phyloP scores from a whole-genome alignment of 1,140 invertebrate species.

The Panulirus ornatus region DNA sequence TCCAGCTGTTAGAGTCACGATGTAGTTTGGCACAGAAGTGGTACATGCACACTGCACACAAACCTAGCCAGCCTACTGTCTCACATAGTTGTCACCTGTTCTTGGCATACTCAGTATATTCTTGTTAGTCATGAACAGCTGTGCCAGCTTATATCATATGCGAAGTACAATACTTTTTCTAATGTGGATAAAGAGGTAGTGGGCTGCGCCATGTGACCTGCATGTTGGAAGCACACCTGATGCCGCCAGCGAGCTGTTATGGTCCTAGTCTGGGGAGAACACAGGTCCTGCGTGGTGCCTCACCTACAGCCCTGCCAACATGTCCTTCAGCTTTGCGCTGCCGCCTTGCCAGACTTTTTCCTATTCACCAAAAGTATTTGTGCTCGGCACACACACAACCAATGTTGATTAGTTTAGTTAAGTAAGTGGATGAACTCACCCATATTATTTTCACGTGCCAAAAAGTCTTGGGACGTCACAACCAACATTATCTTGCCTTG shows the following conservation, averaged over 20 bases:
- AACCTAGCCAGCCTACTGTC: conserved; percentile 9
- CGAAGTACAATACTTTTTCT: too few species aligned
- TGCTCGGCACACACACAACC: too few species aligned
- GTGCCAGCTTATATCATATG: too few species aligned
- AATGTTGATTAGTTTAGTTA: too few species aligned
- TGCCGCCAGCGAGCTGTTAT: neutral
- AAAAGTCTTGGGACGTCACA: neutral
- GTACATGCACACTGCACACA: neutral
- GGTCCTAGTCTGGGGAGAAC: neutral
- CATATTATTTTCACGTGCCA: neutral
- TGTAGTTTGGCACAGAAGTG: conserved; percentile 25
- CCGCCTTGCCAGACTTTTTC: too few species aligned
- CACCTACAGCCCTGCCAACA: neutral
- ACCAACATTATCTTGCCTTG: neutral
- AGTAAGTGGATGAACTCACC: neutral
- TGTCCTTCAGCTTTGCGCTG: neutral
- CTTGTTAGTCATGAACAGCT: neutral
- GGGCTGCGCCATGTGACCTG: neutral
- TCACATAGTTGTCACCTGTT: neutral
- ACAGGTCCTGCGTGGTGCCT: neutral
- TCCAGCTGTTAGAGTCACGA: conserved; percentile 2
- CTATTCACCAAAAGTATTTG: too few species aligned
- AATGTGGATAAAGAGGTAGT: neutral
- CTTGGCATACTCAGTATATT: neutral
- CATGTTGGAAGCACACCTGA: conserved; percentile 13